A percentile compares a stretch with the other conserved stretches of the same genome.
Conservation (phyloP, 64 coral and sea anemone species). For the Actinia tenebrosa region DNA sequence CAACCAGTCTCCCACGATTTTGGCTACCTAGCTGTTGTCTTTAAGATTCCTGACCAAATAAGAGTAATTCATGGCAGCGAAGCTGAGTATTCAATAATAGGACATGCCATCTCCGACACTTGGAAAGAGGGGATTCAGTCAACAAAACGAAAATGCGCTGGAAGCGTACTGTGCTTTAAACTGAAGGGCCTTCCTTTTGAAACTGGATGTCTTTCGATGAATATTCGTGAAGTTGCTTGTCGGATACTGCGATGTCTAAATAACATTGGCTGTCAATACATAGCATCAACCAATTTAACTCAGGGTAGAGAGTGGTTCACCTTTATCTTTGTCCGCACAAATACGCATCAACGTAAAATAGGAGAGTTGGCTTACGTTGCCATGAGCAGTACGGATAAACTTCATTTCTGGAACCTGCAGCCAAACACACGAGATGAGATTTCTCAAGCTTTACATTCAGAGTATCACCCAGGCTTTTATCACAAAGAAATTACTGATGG, state of each 20-base stretch:
- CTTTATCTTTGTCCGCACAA: neutral
- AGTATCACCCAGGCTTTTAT: neutral
- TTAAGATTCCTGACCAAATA: conserved; percentile 6
- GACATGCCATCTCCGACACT: neutral
- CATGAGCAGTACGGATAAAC: neutral
- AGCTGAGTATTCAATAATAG: neutral
- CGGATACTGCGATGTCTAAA: neutral
- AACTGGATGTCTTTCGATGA: neutral
- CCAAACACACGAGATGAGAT: neutral
- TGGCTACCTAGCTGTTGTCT: neutral
- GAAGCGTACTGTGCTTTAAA: neutral
- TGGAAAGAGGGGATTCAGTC: conserved; percentile 3
- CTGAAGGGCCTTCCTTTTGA: conserved; percentile 17
- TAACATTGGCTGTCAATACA: neutral
- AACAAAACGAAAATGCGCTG: neutral
- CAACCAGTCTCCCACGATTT: neutral
- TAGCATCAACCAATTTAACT: neutral
- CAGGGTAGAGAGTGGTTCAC: neutral
- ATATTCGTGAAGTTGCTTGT: conserved; percentile 4
- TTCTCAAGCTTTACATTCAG: too few relatives aligned
- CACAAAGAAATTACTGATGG: neutral
- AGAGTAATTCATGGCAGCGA: neutral
- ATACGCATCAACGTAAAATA: neutral
- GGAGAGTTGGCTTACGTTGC: neutral
- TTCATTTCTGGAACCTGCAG: neutral